Evolutionary conservation across 2,797 vertebrate genomes (phyloP).

Genomic region (Menidia menidia): DNA sequence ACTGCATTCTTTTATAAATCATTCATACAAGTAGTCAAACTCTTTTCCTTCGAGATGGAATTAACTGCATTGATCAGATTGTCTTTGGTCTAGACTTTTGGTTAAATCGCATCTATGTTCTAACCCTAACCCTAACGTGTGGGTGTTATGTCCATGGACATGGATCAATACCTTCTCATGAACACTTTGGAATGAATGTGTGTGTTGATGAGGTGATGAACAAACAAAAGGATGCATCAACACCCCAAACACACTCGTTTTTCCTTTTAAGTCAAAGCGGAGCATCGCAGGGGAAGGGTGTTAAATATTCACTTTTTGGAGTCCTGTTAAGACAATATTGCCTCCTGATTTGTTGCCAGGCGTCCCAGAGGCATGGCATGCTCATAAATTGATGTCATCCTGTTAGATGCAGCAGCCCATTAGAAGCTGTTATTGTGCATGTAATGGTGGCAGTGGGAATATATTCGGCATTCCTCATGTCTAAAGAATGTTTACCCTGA

Average conservation of each 20-base stretch:
- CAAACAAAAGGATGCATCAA: not conserved
- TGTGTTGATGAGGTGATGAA: not conserved
- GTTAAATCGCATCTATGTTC: not conserved
- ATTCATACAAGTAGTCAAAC: not conserved
- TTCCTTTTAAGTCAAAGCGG: not conserved
- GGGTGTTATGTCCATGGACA: not conserved
- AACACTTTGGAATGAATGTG: not conserved
- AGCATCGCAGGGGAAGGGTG: not conserved
- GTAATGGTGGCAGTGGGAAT: not conserved
- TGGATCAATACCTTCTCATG: not conserved
- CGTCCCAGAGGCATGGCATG: not conserved
- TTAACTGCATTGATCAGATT: not conserved
- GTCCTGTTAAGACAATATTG: not conserved
- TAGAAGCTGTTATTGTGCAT: not conserved
- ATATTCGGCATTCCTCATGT: not conserved
- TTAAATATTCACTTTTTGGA: not conserved
- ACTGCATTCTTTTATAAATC: not conserved
- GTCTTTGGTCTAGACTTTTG: not conserved
- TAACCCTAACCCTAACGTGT: not conserved
- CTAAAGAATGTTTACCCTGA: not conserved
- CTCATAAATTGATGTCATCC: not conserved
- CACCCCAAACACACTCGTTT: not conserved
- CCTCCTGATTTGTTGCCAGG: slow-evolving; percentile 1
- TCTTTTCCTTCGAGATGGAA: not conserved
- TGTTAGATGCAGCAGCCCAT: not conserved